phyloP scores from a whole-genome alignment of 2,888 invertebrate genomes.

The Strigamia crassipes region DNA sequence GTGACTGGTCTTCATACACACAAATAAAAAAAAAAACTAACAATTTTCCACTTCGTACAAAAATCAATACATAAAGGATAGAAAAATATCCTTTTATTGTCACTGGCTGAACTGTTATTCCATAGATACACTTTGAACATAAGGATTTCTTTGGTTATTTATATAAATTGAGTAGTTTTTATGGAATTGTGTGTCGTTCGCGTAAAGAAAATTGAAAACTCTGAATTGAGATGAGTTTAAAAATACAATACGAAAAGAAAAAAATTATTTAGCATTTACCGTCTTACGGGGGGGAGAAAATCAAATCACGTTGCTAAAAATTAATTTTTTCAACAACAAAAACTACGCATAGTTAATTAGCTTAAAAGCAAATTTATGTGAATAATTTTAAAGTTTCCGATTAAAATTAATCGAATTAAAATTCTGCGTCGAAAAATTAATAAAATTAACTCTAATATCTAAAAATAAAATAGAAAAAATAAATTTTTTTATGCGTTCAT shows the following conservation, averaged over 20 bases:
- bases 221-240: background rate
- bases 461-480: too few species aligned
- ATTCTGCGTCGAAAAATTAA: background rate
- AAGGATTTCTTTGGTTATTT: too few species aligned
- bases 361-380: conserved; percentile 3
- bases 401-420: background rate
- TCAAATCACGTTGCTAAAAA: background rate
- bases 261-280: background rate
- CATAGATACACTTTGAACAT: too few species aligned
- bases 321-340: too few species aligned
- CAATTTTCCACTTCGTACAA: conserved; percentile 3
- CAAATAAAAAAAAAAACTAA: conserved; percentile 9
- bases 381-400: background rate
- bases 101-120: background rate
- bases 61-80: background rate
- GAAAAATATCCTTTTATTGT: background rate
- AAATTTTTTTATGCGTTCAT: too few species aligned
- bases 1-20: background rate
- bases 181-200: background rate
- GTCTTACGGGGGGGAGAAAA: background rate
- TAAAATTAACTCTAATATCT: too few species aligned
- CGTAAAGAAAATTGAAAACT: background rate
- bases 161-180: too few species aligned
- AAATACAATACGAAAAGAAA: background rate
- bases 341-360: background rate